Percentiles rank a stretch among this genome's conserved stretches.
Evolutionary conservation across 2,888 invertebrate genomes (phyloP).

Genomic region (Priocnemis perturbator): DNA sequence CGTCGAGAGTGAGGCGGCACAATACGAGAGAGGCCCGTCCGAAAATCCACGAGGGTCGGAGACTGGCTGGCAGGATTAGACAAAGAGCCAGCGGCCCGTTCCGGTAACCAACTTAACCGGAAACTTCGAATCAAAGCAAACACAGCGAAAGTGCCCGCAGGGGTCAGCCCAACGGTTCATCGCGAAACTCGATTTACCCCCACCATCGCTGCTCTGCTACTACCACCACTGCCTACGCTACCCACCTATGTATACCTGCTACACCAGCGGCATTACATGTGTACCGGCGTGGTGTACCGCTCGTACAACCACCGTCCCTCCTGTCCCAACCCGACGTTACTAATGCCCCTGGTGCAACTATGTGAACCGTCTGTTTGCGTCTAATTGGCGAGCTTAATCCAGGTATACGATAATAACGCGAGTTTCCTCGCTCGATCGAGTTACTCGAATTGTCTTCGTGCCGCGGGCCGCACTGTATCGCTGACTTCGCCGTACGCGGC

Average conservation of each 20-base stretch:
- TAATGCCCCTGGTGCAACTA: slow-evolving; percentile 10
- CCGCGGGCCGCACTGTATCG: slow-evolving; percentile 18
- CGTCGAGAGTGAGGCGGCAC: neutral
- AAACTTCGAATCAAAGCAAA: slow-evolving; percentile 75
- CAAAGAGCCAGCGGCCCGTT: slow-evolving; percentile 50
- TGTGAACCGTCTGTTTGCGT: slow-evolving; percentile 41
- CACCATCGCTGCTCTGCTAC: slow-evolving; percentile 23
- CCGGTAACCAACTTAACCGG: slow-evolving; percentile 72
- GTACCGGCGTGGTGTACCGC: neutral
- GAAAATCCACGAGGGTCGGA: neutral
- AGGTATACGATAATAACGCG: slow-evolving; percentile 46
- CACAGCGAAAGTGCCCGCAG: slow-evolving; percentile 70
- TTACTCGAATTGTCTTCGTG: slow-evolving; percentile 48
- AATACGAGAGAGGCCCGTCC: too few species aligned
- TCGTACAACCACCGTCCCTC: neutral
- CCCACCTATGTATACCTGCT: too few species aligned
- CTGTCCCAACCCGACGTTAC: slow-evolving; percentile 14
- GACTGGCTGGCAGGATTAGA: slow-evolving; percentile 30
- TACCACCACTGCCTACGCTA: neutral
- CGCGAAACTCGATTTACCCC: slow-evolving; percentile 62
- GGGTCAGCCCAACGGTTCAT: slow-evolving; percentile 63
- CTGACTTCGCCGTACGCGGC: too few species aligned
- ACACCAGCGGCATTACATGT: neutral
- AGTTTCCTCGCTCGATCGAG: slow-evolving; percentile 46
- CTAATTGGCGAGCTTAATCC: slow-evolving; percentile 51